Conservation (phyloP, 2,797 vertebrate species). For the Clarias platycephalus region DNA sequence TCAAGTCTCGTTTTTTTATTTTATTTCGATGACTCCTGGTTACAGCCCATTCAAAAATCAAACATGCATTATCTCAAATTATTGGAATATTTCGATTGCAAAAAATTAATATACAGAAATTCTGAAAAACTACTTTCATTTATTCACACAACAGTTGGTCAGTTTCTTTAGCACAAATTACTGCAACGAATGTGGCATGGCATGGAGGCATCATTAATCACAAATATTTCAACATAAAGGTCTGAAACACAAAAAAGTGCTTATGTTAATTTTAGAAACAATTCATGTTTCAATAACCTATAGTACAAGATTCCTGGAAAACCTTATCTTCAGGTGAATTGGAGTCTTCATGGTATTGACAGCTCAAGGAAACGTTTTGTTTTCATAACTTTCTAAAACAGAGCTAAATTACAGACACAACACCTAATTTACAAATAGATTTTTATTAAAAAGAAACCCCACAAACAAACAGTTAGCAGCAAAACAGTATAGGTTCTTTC, state of each 20-base stretch:
- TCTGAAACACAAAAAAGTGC: too few relatives aligned
- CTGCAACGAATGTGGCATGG: too few relatives aligned
- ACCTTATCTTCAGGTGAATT: neutral
- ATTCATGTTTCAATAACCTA: neutral
- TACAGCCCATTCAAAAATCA: too few relatives aligned
- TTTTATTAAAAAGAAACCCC: constrained; percentile 23
- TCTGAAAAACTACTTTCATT: too few relatives aligned
- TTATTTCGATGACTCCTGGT: too few relatives aligned
- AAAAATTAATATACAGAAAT: too few relatives aligned
- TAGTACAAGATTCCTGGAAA: neutral
- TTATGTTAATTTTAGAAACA: neutral
- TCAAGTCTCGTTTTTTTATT: too few relatives aligned
- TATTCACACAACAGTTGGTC: too few relatives aligned
- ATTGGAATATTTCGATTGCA: too few relatives aligned
- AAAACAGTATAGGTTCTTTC: neutral
- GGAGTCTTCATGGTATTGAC: neutral
- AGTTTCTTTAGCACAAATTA: too few relatives aligned
- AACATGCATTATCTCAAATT: too few relatives aligned
- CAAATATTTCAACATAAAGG: neutral
- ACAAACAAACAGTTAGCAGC: neutral
- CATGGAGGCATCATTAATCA: neutral
- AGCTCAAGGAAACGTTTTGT: neutral
- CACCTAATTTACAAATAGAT: neutral
- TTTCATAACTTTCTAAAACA: neutral
- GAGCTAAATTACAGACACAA: neutral